Conservation (phyloP, 2,113 vertebrate species). For the Hymenochirus boettgeri region DNA sequence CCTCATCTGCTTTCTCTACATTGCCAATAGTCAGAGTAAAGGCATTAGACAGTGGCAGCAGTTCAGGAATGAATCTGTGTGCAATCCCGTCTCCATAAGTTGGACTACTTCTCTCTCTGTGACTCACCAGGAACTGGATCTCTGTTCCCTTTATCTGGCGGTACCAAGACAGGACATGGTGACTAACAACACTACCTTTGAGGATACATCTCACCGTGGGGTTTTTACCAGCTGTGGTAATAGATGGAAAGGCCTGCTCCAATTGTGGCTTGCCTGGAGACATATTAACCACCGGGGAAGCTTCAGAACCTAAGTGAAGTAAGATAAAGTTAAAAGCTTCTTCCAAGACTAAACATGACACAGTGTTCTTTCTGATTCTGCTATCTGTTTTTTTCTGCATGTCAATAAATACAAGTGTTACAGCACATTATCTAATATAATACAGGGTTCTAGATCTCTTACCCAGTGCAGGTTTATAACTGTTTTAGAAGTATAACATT, state of each 20-base stretch:
- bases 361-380: neutral
- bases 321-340: neutral
- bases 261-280: neutral
- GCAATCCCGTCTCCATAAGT: constrained; percentile 12
- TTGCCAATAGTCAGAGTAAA: constrained; percentile 25
- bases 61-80: constrained; percentile 27
- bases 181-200: neutral
- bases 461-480: too few relatives aligned
- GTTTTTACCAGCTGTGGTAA: constrained; percentile 19
- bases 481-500: too few relatives aligned
- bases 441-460: too few relatives aligned
- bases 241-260: constrained; percentile 24
- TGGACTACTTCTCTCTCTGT: constrained; percentile 1
- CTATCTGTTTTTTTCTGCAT: too few relatives aligned
- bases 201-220: constrained; percentile 32
- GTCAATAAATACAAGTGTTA: too few relatives aligned
- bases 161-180: constrained; percentile 37
- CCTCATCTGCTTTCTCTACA: constrained; percentile 20
- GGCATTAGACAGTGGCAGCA: neutral
- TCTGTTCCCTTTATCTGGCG: neutral
- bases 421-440: too few relatives aligned
- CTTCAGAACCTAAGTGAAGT: neutral
- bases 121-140: constrained; percentile 34
- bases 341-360: neutral
- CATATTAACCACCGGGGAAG: too few relatives aligned